Conservation (phyloP, 2,888 invertebrate genomes). For the Serrognathus titanus region DNA sequence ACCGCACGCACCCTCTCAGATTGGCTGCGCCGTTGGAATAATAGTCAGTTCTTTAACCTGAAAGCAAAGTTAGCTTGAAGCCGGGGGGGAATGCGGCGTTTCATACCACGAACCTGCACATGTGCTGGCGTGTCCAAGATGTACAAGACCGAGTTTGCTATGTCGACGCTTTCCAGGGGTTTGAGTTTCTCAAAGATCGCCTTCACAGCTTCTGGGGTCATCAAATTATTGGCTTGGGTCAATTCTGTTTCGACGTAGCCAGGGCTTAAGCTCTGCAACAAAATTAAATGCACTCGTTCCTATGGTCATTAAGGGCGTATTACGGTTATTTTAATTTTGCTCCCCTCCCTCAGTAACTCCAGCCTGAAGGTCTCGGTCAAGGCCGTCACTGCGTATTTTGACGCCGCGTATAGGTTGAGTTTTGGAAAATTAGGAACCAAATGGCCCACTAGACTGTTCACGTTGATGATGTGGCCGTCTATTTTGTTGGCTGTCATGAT, state of each 20-base stretch:
- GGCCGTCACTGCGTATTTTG: slow-evolving; percentile 7
- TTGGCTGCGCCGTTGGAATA: too few species aligned
- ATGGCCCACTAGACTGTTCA: slow-evolving; percentile 7
- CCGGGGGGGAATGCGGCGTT: too few species aligned
- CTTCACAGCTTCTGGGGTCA: neutral
- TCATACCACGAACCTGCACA: slow-evolving; percentile 1
- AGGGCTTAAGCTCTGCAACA: slow-evolving; percentile 3
- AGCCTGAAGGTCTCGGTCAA: slow-evolving; percentile 5
- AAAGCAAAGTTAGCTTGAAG: too few species aligned
- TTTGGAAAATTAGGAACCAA: neutral
- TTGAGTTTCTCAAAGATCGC: neutral
- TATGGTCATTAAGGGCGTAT: neutral
- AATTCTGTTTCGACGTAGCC: slow-evolving; percentile 14
- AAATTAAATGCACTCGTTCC: neutral
- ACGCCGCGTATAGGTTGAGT: slow-evolving; percentile 1
- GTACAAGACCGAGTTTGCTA: slow-evolving; percentile 1
- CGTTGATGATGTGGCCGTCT: slow-evolving; percentile 5
- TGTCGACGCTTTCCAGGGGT: neutral
- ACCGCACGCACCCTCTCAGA: too few species aligned
- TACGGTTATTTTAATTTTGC: slow-evolving; percentile 10
- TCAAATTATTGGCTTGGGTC: slow-evolving; percentile 12
- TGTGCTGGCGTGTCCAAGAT: slow-evolving; percentile 3
- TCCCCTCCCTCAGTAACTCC: neutral
- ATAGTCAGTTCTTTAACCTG: too few species aligned
- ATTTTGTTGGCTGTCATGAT: slow-evolving; percentile 8